These are phyloP conservation scores for Callospermophilus lateralis DNA, from an alignment of 2,113 vertebrate species.

Conservation along the genomic window DNA sequence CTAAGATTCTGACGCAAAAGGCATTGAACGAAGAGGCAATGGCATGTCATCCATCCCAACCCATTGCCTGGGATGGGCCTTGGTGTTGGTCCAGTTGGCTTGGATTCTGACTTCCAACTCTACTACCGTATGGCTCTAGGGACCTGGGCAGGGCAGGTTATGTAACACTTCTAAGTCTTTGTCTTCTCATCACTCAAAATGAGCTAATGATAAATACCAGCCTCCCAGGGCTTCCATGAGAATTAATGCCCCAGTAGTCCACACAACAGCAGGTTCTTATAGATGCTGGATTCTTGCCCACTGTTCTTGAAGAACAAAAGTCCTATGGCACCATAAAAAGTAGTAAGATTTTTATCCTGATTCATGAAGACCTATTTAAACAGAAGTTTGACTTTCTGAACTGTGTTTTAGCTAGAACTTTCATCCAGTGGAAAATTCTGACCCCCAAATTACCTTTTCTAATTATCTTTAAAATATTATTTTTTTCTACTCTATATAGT, in stretches of 20 bases:
- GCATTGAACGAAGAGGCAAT: neutral
- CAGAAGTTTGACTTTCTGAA: neutral
- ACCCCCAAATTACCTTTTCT: neutral
- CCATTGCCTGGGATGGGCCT: neutral
- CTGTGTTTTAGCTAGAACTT: neutral
- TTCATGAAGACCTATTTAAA: slow-evolving; percentile 32
- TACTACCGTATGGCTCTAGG: neutral
- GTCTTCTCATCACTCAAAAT: slow-evolving; percentile 18
- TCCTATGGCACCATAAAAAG: neutral
- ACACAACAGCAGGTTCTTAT: neutral
- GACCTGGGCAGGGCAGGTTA: neutral
- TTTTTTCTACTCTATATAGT: neutral
- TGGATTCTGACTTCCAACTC: slow-evolving; percentile 13
- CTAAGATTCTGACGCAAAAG: neutral
- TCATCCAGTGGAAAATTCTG: neutral
- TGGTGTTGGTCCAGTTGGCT: neutral
- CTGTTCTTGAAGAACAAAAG: neutral
- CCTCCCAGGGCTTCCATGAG: slow-evolving; percentile 9
- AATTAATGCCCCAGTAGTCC: neutral
- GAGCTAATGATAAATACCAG: slow-evolving; percentile 41
- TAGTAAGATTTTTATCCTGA: neutral
- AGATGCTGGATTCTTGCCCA: neutral
- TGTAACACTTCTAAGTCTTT: neutral
- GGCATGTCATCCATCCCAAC: neutral
- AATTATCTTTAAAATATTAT: neutral